Base-by-base conservation (phyloP, 2,888 invertebrate genomes). In the Caenorhabditis sp. region DNA sequence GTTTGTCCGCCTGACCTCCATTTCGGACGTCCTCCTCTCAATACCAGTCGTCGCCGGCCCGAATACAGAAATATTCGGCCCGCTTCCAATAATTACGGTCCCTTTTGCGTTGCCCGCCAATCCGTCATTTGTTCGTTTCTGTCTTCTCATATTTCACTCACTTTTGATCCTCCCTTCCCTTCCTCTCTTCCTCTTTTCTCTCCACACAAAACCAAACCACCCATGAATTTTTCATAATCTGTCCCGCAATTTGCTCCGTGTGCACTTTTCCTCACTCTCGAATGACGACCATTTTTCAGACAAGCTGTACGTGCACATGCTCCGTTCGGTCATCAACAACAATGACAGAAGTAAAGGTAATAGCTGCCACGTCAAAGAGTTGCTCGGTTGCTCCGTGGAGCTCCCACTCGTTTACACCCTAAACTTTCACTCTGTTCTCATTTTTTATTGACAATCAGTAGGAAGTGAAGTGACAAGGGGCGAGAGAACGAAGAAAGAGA, bases 381-480 rank as follows among this genome's bases (percentile, higher is more conserved):
- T 43, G 22, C 22, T 17, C 48, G 37, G 39, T 59, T 35, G 45
- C 35, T 32, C 15, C 24, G 15, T 4, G 8, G 13, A 30, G 52
- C 52, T 26, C 13, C 15, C 43, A 20, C 11, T 52, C 43, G 43
- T 46, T 48, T 24, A 43, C 30, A 41, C 32, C 45, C 17, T 41
- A 20, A 43, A 43, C 43, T 39, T 27, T 26, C 27, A 13, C 55
- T 46, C 53, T 65, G 52, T 65, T 48, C 65, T 56, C 55, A 66
- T 66, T 66, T 66, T 66, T 66, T 66, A 66, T 66, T 66, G 56
- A 56, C 65, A 66, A 66, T 66, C 65, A 37, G 65, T 56, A 27
- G 56, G 37, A 48, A 56, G 56, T 17, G 45, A 55, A 56, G 65
- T 56, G 65, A 66, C 65, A 66, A 66, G 63, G 39, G 45, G 35